Conservation (phyloP, 2,113 vertebrate genomes). For the Cololabis saira region DNA sequence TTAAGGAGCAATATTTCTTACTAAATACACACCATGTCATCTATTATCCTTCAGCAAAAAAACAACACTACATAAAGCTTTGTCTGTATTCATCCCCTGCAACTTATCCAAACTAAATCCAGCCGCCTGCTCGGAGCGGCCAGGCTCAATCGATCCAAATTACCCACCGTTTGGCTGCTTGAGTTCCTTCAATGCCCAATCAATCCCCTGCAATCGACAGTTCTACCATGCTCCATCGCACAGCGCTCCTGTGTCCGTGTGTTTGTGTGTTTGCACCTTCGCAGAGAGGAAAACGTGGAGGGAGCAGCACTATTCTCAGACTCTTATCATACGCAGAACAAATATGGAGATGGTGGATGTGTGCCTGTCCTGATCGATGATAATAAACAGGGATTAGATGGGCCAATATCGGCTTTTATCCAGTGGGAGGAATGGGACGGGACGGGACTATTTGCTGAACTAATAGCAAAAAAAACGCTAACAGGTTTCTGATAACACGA, state of each 20-base stretch:
- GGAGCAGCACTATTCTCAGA: not conserved
- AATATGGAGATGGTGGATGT: slow-evolving; percentile 39
- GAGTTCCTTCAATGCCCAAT: slow-evolving; percentile 73
- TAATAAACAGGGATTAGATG: slow-evolving; percentile 55
- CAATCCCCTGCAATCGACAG: slow-evolving; percentile 68
- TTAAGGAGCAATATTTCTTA: slow-evolving; percentile 7
- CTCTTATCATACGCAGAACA: too few species aligned
- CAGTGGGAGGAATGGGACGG: too few species aligned
- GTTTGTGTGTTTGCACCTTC: not conserved
- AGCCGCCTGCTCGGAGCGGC: too few species aligned
- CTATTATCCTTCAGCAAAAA: slow-evolving; percentile 11
- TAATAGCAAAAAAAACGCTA: slow-evolving; percentile 25
- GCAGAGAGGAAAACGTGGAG: slow-evolving; percentile 3
- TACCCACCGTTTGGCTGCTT: slow-evolving; percentile 73
- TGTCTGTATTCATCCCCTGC: slow-evolving; percentile 51
- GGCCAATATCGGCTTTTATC: slow-evolving; percentile 29
- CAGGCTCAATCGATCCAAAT: slow-evolving; percentile 77
- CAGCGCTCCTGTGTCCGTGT: slow-evolving; percentile 3
- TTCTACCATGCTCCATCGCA: slow-evolving; percentile 57
- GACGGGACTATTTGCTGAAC: slow-evolving; percentile 21
- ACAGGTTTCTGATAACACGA: slow-evolving; percentile 29
- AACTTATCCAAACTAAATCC: slow-evolving; percentile 52
- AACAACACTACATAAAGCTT: slow-evolving; percentile 41
- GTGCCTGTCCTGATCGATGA: slow-evolving; percentile 53
- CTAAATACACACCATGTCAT: slow-evolving; percentile 11